Evolutionary conservation across 2,888 invertebrate species (phyloP).

Genomic region (Argyresthia goedartella): DNA sequence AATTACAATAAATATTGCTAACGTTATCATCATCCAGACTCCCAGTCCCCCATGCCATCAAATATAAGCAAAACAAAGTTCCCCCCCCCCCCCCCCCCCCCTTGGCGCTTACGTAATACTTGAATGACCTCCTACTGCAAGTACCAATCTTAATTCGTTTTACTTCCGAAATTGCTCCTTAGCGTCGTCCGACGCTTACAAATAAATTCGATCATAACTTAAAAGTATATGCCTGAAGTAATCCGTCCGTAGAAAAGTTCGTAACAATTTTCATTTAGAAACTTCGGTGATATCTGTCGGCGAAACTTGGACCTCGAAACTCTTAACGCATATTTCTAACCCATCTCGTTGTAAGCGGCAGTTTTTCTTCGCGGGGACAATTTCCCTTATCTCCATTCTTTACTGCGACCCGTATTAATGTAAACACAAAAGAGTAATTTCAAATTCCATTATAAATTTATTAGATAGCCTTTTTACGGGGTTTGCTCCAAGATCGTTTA

Average conservation of each 20-base stretch:
- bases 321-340: constrained; percentile 18
- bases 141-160: too few relatives aligned
- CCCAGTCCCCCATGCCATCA: too few relatives aligned
- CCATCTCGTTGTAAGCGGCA: constrained; percentile 10
- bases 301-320: constrained; percentile 9
- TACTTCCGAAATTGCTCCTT: too few relatives aligned
- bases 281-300: constrained; percentile 36
- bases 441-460: too few relatives aligned
- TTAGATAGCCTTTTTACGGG: too few relatives aligned
- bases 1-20: too few relatives aligned
- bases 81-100: too few relatives aligned
- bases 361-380: constrained; percentile 17
- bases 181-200: neutral
- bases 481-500: too few relatives aligned
- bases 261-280: constrained; percentile 37
- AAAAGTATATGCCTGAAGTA: constrained; percentile 35
- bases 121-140: too few relatives aligned
- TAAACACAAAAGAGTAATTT: neutral
- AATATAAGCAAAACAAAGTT: too few relatives aligned
- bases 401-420: neutral
- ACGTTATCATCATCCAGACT: too few relatives aligned
- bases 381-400: constrained; percentile 19
- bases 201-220: constrained; percentile 27
- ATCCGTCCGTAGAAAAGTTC: constrained; percentile 31
- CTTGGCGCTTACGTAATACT: too few relatives aligned